These are phyloP conservation scores for Gastracanthus pulcherrimus DNA, from an alignment of 2,888 invertebrate genomes.

Conservation along the genomic window DNA sequence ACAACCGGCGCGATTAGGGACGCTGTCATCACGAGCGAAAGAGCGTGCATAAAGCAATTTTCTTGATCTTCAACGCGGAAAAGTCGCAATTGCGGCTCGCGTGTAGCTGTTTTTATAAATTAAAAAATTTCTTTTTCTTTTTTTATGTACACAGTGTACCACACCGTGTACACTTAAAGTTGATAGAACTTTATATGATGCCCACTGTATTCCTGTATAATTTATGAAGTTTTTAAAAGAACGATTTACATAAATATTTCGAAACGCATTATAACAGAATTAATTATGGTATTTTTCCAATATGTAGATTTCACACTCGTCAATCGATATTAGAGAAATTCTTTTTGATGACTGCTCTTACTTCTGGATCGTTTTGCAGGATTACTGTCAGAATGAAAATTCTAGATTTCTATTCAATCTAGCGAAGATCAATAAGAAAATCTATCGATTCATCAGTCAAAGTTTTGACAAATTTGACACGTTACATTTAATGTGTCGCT, in stretches of 20 bases:
- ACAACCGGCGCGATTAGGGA: constrained; percentile 11
- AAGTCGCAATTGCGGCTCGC: too few species aligned
- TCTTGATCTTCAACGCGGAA: background rate
- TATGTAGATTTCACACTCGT: background rate
- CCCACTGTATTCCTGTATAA: background rate
- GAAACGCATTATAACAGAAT: background rate
- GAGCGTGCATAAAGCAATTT: background rate
- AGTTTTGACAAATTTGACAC: constrained; percentile 15
- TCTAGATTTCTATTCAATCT: background rate
- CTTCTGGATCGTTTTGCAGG: too few species aligned
- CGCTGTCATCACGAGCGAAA: background rate
- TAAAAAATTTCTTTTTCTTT: too few species aligned
- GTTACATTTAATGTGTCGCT: background rate
- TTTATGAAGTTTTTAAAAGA: background rate
- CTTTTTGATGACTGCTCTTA: background rate
- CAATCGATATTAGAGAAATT: background rate
- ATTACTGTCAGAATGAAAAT: background rate
- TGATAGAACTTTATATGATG: background rate
- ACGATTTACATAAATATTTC: background rate
- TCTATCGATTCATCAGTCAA: background rate
- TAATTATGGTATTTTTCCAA: background rate
- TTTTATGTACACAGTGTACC: background rate
- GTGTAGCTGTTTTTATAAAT: too few species aligned
- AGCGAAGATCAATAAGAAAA: background rate
- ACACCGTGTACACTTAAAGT: too few species aligned